phyloP scores from a whole-genome alignment of 2,888 invertebrate species.

The Clistopyga incitator region DNA sequence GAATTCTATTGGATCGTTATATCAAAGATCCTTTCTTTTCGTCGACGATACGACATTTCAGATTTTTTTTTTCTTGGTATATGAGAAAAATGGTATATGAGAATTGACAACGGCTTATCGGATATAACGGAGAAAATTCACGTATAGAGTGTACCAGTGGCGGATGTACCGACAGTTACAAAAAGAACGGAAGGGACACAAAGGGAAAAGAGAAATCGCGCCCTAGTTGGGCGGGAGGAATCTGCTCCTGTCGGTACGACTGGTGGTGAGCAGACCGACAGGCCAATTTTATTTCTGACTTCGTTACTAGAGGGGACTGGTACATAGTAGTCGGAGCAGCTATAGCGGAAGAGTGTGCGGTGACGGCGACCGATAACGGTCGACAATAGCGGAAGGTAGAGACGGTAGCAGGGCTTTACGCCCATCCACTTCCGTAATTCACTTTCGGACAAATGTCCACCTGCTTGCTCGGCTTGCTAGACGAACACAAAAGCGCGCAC shows the following conservation, averaged over 20 bases:
- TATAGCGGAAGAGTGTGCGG: conserved; percentile 44
- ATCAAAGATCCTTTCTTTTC: background rate
- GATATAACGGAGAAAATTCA: background rate
- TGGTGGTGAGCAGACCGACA: conserved; percentile 33
- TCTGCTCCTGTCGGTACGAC: conserved; percentile 9
- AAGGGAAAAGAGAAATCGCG: conserved; percentile 10
- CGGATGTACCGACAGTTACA: background rate
- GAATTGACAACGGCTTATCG: conserved; percentile 20
- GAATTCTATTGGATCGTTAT: background rate
- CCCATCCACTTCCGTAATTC: conserved; percentile 64
- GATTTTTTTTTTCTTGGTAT: no score
- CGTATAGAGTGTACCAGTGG: background rate
- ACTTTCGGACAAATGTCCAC: conserved; percentile 66
- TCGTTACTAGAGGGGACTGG: conserved; percentile 44
- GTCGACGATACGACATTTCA: background rate
- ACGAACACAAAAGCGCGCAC: conserved; percentile 51
- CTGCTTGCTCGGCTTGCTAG: conserved; percentile 50
- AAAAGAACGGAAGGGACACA: conserved; percentile 15
- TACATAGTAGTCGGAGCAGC: conserved; percentile 38
- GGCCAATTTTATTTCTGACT: conserved; percentile 62
- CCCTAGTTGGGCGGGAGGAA: background rate
- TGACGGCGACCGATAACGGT: conserved; percentile 57
- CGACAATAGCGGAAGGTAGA: conserved; percentile 57
- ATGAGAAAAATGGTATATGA: conserved; percentile 12
- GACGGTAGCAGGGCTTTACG: conserved; percentile 47